These are phyloP conservation scores for Hybognathus amarus DNA, from an alignment of 2,797 vertebrate genomes.

Conservation along the genomic window DNA sequence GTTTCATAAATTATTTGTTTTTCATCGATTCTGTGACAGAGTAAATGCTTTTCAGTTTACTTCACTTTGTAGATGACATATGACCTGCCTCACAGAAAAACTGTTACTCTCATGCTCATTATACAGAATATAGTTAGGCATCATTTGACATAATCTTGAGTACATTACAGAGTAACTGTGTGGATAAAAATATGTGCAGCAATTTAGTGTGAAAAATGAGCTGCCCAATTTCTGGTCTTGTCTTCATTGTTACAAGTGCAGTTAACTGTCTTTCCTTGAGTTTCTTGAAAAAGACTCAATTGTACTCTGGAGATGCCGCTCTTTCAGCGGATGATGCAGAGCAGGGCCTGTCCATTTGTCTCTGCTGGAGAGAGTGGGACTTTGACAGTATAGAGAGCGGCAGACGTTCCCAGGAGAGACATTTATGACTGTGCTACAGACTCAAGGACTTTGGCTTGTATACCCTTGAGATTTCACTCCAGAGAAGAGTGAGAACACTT, in stretches of 20 bases:
- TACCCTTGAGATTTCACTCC: slow-evolving; percentile 1
- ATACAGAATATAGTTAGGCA: background rate
- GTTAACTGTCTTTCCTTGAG: slow-evolving; percentile 25
- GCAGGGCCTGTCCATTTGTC: slow-evolving; percentile 19
- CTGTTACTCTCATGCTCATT: no score
- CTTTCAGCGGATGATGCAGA: slow-evolving; percentile 11
- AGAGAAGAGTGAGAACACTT: background rate
- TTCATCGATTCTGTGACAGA: no score
- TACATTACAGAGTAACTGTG: background rate
- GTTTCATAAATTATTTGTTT: no score
- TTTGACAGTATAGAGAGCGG: background rate
- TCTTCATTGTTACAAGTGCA: slow-evolving; percentile 3
- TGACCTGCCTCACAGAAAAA: no score
- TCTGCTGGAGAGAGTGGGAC: slow-evolving; percentile 1
- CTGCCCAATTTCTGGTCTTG: background rate
- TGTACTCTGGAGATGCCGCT: slow-evolving; percentile 1
- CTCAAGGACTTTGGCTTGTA: background rate
- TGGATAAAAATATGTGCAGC: background rate
- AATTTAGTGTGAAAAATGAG: slow-evolving; percentile 12
- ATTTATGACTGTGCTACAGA: background rate
- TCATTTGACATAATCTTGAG: background rate
- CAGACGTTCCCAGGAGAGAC: background rate
- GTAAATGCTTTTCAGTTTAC: no score
- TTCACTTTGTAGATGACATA: no score
- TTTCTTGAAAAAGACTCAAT: slow-evolving; percentile 3